Percentiles rank a stretch among this genome's conserved stretches.
Conservation (phyloP, 2,113 vertebrate genomes). For the Rutilus rutilus region DNA sequence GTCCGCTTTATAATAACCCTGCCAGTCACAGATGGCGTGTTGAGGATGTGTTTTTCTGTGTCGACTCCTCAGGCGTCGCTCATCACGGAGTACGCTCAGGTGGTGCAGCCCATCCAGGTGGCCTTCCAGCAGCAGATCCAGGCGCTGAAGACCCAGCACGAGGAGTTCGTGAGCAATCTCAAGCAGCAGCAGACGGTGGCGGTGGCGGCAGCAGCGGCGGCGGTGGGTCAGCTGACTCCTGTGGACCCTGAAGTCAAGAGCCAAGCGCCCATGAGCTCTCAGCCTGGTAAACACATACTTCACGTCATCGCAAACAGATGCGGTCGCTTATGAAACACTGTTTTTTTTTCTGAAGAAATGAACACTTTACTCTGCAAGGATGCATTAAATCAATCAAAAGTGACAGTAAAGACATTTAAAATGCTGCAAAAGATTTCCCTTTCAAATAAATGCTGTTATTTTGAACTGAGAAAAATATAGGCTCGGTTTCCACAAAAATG, state of each 20-base stretch:
- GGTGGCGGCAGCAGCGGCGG: conserved; percentile 68
- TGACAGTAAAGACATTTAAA: too few species aligned
- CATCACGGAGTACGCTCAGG: conserved; percentile 87
- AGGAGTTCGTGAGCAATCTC: conserved; percentile 89
- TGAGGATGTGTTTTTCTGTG: background rate
- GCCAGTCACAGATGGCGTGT: too few species aligned
- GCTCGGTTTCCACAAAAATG: too few species aligned
- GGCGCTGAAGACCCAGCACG: conserved; percentile 89
- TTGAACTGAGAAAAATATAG: too few species aligned
- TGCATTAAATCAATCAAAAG: too few species aligned
- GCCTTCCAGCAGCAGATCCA: conserved; percentile 98
- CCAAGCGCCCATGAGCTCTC: conserved; percentile 62
- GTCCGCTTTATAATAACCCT: too few species aligned
- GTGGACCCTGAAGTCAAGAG: conserved; percentile 64
- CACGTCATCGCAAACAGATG: conserved; percentile 19
- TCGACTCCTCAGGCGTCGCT: conserved; percentile 86
- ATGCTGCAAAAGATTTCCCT: too few species aligned
- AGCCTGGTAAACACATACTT: conserved; percentile 58
- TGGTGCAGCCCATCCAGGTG: conserved; percentile 91
- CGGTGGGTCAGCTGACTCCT: conserved; percentile 60
- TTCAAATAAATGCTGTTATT: too few species aligned
- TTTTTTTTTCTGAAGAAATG: too few species aligned
- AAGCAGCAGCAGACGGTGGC: conserved; percentile 84
- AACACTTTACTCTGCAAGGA: too few species aligned
- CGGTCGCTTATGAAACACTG: background rate